Evolutionary conservation across 2,888 invertebrate species (phyloP).

Genomic region (Euzophera pinguis): DNA sequence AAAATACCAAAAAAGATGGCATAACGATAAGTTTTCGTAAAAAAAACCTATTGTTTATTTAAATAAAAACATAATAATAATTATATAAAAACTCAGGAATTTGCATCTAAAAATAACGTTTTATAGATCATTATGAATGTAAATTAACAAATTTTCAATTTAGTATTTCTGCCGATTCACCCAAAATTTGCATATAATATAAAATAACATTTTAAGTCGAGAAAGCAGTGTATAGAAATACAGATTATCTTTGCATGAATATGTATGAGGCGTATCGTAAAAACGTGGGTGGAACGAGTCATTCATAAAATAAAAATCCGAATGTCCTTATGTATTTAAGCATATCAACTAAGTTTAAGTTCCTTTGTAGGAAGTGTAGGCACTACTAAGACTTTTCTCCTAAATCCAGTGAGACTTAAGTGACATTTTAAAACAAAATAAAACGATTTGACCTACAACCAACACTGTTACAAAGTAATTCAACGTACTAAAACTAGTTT

Average conservation of each 20-base stretch:
- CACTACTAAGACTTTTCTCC: too few species aligned
- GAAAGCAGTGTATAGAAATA: not conserved
- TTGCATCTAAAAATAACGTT: not conserved
- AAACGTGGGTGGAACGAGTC: constrained; percentile 2
- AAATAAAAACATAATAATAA: not conserved
- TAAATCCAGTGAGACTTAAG: too few species aligned
- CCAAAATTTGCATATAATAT: not conserved
- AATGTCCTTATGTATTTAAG: not conserved
- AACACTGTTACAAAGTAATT: not conserved
- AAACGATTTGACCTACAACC: not conserved
- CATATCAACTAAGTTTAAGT: not conserved
- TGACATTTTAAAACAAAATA: too few species aligned
- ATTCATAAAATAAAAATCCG: not conserved
- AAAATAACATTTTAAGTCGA: not conserved
- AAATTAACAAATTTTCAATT: not conserved
- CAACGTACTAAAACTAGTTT: not conserved
- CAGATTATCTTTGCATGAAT: not conserved
- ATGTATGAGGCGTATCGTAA: not conserved
- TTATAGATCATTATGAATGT: not conserved
- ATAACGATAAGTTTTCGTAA: not conserved
- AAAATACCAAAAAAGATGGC: not conserved
- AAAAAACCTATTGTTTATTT: too few species aligned
- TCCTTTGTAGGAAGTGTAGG: too few species aligned
- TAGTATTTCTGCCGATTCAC: not conserved
- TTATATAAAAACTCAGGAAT: not conserved